Conservation (phyloP, 2,797 vertebrate species). For the Spinibarbus caldwelli region DNA sequence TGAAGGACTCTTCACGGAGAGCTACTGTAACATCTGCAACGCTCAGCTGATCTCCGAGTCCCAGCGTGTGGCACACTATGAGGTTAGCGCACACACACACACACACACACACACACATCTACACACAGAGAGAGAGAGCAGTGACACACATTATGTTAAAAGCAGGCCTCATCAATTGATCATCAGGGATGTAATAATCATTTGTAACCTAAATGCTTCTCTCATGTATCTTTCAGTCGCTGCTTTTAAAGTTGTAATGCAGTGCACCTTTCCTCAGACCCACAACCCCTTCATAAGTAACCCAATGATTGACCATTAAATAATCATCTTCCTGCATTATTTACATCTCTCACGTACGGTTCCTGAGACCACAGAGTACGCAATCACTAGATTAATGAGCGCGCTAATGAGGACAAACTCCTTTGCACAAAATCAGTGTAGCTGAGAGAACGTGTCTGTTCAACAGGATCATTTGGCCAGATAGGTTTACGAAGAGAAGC, state of each 20-base stretch:
- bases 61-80: conserved; percentile 74
- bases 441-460: conserved; percentile 29
- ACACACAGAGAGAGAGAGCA: background rate
- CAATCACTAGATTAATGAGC: conserved; percentile 60
- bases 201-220: conserved; percentile 45
- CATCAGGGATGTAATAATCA: conserved; percentile 42
- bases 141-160: conserved; percentile 43
- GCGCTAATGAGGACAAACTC: conserved; percentile 59
- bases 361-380: conserved; percentile 49
- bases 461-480: conserved; percentile 43
- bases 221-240: conserved; percentile 53
- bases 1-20: conserved; percentile 71
- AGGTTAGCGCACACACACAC: conserved; percentile 64
- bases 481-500: conserved; percentile 55
- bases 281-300: conserved; percentile 53
- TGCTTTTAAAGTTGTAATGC: conserved; percentile 58
- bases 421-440: conserved; percentile 53
- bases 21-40: conserved; percentile 77
- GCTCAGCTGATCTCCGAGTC: conserved; percentile 76
- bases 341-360: conserved; percentile 44
- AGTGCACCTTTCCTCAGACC: conserved; percentile 53
- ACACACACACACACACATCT: background rate
- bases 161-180: conserved; percentile 40
- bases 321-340: conserved; percentile 60
- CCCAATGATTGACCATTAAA: conserved; percentile 62